Evolutionary conservation across 2,888 invertebrate species (phyloP).

Genomic region (Fragum sueziense): DNA sequence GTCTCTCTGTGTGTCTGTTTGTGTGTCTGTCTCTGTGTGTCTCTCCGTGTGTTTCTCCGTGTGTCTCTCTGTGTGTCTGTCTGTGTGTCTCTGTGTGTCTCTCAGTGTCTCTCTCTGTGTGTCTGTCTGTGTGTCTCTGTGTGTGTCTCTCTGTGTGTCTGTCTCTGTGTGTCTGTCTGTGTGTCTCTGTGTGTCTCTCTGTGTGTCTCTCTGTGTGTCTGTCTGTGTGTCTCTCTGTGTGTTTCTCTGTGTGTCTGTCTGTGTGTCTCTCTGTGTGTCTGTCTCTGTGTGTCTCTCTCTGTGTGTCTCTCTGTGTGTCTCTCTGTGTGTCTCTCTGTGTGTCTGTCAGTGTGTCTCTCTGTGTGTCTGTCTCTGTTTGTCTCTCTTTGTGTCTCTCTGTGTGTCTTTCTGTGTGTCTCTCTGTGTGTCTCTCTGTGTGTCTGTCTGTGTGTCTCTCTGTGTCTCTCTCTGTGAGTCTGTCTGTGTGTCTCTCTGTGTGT

Average conservation of each 20-base stretch:
- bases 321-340: background rate
- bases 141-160: background rate
- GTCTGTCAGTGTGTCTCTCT: background rate
- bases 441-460: background rate
- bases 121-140: background rate
- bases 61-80: background rate
- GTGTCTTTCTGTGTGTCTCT: no score
- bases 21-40: no score
- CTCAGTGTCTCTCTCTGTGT: background rate
- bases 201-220: background rate
- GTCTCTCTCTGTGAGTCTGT: background rate
- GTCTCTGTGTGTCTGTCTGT: background rate
- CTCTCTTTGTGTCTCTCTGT: no score
- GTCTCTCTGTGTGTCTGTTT: no score
- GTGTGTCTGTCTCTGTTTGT: no score
- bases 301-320: background rate
- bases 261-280: background rate
- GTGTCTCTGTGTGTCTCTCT: background rate
- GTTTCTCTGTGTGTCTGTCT: background rate
- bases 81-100: background rate
- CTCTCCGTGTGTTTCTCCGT: no score
- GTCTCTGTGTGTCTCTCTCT: background rate
- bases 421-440: background rate
- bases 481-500: background rate
- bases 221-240: background rate